Evolutionary conservation across 2,797 vertebrate species (phyloP), one percentile per base, ranked within the genome.

Genomic region (Coccyzus lansbergi): DNA sequence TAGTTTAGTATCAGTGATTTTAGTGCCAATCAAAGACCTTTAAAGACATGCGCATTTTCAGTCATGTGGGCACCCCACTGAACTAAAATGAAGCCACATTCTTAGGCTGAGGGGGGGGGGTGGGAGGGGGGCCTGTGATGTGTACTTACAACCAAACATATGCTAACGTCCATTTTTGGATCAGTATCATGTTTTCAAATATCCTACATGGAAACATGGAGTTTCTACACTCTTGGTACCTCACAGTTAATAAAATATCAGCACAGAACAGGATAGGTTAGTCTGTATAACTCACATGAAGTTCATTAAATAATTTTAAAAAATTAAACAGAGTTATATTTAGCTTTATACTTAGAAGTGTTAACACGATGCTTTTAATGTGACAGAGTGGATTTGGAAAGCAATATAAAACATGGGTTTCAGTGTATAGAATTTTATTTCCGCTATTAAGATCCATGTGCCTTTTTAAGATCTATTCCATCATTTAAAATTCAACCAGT

Each of bases 311-410:
- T 93, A 8, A 80, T 80, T 93, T 76, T 20, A 4, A 38, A 52
- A 83, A 71, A 76, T 63, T 77, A 67, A 91, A 59, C 9, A 26
- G 62, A 52, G 36, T 67, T 88, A 55, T 88, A 74, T 86, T 92
- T 93, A 91, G 83, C 77, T 77, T 84, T 46, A 71, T 79, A 36
- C 46, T 86, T 49, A 64, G 59, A 88, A 88, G 59, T 55, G 40
- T 84, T 94, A 91, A 82, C 80, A 53, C 56, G 29, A 67, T 56
- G 46, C 49, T 97, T 96, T 91, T 92, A 93, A 82, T 74, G 29
- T 90, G 91, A 92, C 70, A 77, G 67, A 79, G 55, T 92, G 60
- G 26, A 79, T 93, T 86, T 94, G 46, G 46, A 91, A 91, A 83
- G 77, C 56, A 77, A 74, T 84, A 71, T 70, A 70, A 86, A 95